Percentiles rank a stretch among this genome's conserved stretches.
Evolutionary conservation across 64 coral and sea anemone species (phyloP).

Genomic region (Montipora sp.): DNA sequence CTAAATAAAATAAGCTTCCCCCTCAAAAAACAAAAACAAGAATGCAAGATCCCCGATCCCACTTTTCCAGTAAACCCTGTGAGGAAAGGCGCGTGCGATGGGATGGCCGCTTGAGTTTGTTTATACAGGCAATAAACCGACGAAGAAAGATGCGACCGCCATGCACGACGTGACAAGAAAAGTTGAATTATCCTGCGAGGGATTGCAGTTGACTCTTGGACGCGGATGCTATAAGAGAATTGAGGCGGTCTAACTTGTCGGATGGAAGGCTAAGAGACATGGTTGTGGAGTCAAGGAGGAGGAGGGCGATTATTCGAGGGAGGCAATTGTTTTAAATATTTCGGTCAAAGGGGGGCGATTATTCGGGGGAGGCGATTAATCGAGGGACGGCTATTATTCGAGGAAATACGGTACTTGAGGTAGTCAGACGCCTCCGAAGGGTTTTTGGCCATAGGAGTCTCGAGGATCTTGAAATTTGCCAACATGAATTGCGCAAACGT

Average conservation of each 20-base stretch:
- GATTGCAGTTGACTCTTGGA: slow-evolving; percentile 38
- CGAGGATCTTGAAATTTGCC: background rate
- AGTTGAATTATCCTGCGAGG: slow-evolving; percentile 4
- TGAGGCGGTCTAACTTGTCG: slow-evolving; percentile 4
- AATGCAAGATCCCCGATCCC: no score
- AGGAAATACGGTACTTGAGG: background rate
- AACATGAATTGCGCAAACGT: background rate
- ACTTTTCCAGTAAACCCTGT: background rate
- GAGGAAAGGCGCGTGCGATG: background rate
- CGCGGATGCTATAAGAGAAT: background rate
- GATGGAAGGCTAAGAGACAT: slow-evolving; percentile 10
- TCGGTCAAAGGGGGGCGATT: no score
- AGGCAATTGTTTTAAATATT: no score
- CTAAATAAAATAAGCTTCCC: no score
- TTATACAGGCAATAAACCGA: background rate
- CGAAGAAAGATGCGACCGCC: slow-evolving; percentile 19
- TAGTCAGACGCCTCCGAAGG: background rate
- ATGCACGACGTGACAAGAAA: slow-evolving; percentile 36
- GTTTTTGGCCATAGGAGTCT: background rate
- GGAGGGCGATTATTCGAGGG: no score
- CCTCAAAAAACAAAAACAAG: no score
- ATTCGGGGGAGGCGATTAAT: no score
- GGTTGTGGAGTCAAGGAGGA: background rate
- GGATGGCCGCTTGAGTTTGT: background rate
- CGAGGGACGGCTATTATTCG: background rate